Conservation (phyloP, 2,113 vertebrate species). For the Paradoxurus hermaphroditus region DNA sequence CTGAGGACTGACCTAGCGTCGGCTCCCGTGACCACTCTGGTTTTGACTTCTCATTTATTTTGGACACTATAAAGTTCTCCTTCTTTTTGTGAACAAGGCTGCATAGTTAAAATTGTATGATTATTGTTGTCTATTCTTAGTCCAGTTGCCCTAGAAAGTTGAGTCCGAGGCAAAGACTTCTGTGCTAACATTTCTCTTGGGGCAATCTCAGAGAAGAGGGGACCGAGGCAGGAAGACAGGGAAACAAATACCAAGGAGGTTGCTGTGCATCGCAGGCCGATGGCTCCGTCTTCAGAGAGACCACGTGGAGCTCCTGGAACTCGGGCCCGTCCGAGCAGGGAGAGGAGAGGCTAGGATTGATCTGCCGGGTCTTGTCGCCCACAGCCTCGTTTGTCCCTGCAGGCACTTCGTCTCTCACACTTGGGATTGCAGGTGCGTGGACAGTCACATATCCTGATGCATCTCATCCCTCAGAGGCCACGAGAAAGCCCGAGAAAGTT, state of each 20-base stretch:
- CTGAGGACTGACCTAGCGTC: not conserved
- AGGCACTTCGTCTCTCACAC: too few relatives aligned
- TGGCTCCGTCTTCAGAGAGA: not conserved
- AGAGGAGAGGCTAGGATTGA: not conserved
- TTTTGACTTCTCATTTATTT: not conserved
- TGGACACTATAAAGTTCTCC: not conserved
- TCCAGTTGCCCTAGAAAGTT: not conserved
- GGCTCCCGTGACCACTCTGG: not conserved
- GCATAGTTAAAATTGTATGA: not conserved
- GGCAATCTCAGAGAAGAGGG: not conserved
- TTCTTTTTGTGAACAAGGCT: not conserved
- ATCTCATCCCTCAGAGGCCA: not conserved
- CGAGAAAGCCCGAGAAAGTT: not conserved
- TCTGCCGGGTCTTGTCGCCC: not conserved
- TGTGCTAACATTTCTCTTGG: not conserved
- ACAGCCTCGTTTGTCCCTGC: not conserved
- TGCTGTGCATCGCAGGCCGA: not conserved
- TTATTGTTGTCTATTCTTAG: not conserved
- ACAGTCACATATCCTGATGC: too few relatives aligned
- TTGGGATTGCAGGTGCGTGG: not conserved
- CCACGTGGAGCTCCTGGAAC: rapidly evolving
- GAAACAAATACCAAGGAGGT: not conserved
- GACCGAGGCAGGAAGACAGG: not conserved
- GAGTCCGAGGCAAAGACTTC: not conserved
- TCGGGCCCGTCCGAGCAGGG: not conserved